A percentile compares a stretch with the other conserved stretches of the same genome.
Evolutionary conservation across 2,888 invertebrate species (phyloP).

Genomic region (Drosophila quinaria): DNA sequence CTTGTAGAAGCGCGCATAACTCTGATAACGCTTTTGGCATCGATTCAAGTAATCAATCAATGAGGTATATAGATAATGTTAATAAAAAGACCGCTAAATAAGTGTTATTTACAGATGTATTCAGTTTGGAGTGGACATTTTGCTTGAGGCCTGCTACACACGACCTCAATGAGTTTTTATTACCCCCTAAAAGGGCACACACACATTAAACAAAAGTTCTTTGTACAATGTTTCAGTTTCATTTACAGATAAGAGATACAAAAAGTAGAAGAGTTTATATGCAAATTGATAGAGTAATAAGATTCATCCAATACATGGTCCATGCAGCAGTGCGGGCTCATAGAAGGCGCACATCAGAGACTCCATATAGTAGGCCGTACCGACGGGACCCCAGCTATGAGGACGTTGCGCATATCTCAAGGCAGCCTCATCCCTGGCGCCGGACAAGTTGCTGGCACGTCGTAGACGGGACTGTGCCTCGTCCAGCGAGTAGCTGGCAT

Average conservation of each 20-base stretch:
- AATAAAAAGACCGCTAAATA: slow-evolving; percentile 14
- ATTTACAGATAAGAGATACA: slow-evolving; percentile 15
- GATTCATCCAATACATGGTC: slow-evolving; percentile 91
- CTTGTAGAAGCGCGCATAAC: slow-evolving; percentile 68
- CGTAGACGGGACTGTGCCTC: slow-evolving; percentile 64
- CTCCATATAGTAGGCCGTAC: slow-evolving; percentile 87
- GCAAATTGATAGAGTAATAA: slow-evolving; percentile 45
- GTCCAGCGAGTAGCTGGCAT: slow-evolving; percentile 81
- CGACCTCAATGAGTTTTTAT: slow-evolving; percentile 65
- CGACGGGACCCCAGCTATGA: slow-evolving; percentile 85
- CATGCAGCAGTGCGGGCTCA: slow-evolving; percentile 91
- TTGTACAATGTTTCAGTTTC: slow-evolving; percentile 59
- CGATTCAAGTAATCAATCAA: slow-evolving; percentile 24
- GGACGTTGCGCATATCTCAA: slow-evolving; percentile 75
- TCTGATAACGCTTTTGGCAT: slow-evolving; percentile 53
- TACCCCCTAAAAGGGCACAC: slow-evolving; percentile 46
- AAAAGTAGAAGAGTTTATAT: slow-evolving; percentile 11
- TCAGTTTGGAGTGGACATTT: slow-evolving; percentile 23
- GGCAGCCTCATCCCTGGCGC: slow-evolving; percentile 75
- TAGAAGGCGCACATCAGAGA: slow-evolving; percentile 92
- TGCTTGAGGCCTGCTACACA: slow-evolving; percentile 63
- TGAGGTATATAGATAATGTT: slow-evolving; percentile 22
- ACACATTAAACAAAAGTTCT: slow-evolving; percentile 57
- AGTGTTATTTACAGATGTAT: slow-evolving; percentile 76
- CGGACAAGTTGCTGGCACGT: slow-evolving; percentile 82